Evolutionary conservation across 35 echinoderm and acorn worm genomes (phyloP).

Genomic region (Lytechinus variegatus): DNA sequence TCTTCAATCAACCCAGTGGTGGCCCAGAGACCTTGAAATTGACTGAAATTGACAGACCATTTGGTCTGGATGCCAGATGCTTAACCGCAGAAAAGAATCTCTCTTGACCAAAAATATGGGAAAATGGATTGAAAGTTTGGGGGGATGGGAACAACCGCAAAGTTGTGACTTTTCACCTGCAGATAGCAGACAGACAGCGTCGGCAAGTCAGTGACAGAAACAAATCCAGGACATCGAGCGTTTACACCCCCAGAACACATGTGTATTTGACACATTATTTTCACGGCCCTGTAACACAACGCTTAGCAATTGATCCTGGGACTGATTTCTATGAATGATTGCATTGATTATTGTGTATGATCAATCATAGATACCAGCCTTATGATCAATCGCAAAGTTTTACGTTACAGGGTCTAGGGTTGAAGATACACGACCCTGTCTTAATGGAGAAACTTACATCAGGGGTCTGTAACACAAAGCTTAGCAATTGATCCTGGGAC

Average conservation of each 20-base stretch:
- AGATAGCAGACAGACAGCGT: neutral
- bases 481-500: too few relatives aligned
- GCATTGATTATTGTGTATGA: too few relatives aligned
- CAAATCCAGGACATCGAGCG: neutral
- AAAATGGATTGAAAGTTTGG: neutral
- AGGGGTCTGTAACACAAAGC: too few relatives aligned
- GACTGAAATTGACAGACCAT: neutral
- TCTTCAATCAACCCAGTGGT: neutral
- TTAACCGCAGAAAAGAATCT: neutral
- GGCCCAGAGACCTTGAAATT: neutral
- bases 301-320: too few relatives aligned
- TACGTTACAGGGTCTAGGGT: too few relatives aligned
- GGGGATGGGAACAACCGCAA: neutral
- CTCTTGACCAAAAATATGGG: neutral
- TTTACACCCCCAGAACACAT: neutral
- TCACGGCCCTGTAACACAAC: too few relatives aligned
- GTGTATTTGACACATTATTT: neutral
- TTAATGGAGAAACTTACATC: too few relatives aligned
- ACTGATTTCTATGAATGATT: too few relatives aligned
- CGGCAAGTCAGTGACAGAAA: neutral
- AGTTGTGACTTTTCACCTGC: neutral
- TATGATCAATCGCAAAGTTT: too few relatives aligned
- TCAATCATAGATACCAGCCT: too few relatives aligned
- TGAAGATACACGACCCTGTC: too few relatives aligned
- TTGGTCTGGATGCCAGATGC: neutral